Evolutionary conservation across 1,140 invertebrate genomes (phyloP).

Genomic region (Lasioglossum baleicum): DNA sequence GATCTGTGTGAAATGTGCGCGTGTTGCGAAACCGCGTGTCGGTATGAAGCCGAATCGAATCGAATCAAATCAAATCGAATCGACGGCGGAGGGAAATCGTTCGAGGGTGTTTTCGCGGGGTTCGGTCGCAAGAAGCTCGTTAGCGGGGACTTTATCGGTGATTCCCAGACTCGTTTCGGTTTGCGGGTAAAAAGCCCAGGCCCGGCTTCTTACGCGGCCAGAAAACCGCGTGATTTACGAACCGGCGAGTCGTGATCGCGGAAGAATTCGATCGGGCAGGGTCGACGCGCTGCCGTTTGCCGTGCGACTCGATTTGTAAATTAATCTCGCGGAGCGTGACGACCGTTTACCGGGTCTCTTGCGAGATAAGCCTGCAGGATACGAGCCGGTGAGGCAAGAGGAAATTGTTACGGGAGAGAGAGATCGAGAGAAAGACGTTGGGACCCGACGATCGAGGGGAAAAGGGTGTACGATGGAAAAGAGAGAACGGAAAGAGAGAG

Average conservation of each 20-base stretch:
- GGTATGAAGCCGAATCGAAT: not conserved
- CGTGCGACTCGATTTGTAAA: conserved; percentile 7
- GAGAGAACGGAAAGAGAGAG: not conserved
- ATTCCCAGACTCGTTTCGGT: not conserved
- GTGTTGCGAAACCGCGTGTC: too few relatives aligned
- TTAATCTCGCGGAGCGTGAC: conserved; percentile 29
- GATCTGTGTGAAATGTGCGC: too few relatives aligned
- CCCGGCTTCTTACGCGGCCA: not conserved
- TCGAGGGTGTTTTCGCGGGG: not conserved
- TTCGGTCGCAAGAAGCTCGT: not conserved
- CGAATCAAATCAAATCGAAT: too few relatives aligned
- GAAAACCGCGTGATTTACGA: not conserved
- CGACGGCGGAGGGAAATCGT: not conserved
- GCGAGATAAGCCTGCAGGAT: conserved; percentile 36
- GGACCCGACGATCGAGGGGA: not conserved
- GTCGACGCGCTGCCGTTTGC: not conserved
- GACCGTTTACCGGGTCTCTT: conserved; percentile 34
- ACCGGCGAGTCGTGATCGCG: not conserved
- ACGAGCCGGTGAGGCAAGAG: conserved; percentile 20
- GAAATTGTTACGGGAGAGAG: conserved; percentile 21
- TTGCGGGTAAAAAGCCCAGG: not conserved
- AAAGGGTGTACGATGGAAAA: not conserved
- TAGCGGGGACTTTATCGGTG: not conserved
- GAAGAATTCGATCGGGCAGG: conserved; percentile 7
- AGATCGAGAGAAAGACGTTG: not conserved